phyloP scores from a whole-genome alignment of 2,113 vertebrate genomes.

The Mystacornis crossleyi region DNA sequence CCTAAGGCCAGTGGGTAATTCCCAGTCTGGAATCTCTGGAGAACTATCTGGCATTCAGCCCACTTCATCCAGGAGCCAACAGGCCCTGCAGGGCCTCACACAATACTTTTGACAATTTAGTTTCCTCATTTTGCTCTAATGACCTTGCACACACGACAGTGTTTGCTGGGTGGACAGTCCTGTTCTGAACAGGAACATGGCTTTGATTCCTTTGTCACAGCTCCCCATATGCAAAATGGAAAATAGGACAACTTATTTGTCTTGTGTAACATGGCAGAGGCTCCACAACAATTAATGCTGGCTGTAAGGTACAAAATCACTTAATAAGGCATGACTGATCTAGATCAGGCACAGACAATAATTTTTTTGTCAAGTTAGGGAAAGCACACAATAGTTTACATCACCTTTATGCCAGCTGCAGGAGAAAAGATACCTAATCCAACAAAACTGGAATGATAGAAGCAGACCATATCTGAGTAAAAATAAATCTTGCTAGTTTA shows the following conservation, averaged over 20 bases:
- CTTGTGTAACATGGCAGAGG: not conserved
- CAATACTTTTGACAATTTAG: not conserved
- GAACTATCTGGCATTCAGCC: not conserved
- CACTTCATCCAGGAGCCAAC: not conserved
- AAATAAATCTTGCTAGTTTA: not conserved
- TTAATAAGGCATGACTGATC: constrained; percentile 12
- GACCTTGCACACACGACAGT: not conserved
- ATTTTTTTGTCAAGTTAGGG: not conserved
- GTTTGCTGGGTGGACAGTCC: not conserved
- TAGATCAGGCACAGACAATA: not conserved
- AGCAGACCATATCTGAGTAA: not conserved
- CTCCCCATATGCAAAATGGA: not conserved
- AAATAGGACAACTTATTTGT: not conserved
- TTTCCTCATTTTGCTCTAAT: not conserved
- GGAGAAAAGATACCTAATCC: not conserved
- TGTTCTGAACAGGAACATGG: not conserved
- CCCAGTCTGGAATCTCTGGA: not conserved
- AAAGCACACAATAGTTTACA: not conserved
- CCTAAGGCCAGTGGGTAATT: not conserved
- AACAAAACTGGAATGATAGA: not conserved
- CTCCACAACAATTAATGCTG: not conserved
- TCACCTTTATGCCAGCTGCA: not conserved
- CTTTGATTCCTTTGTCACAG: not conserved
- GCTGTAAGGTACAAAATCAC: not conserved
- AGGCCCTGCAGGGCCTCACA: no score